phyloP scores from a whole-genome alignment of 2,797 vertebrate genomes.

The Anguilla megastoma region DNA sequence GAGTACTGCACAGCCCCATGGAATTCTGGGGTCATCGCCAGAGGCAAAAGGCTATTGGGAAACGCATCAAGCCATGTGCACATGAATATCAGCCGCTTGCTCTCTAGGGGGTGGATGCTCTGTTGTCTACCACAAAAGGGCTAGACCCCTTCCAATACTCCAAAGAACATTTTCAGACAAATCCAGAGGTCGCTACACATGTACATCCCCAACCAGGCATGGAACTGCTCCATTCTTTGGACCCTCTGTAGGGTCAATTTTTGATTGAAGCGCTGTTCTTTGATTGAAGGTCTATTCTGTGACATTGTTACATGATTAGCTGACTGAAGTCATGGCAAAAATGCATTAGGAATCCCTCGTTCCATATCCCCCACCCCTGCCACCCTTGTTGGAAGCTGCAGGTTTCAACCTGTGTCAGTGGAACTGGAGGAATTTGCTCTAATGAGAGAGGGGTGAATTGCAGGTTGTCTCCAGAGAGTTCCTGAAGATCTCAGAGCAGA shows the following conservation, averaged over 20 bases:
- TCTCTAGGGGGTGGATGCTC: background rate
- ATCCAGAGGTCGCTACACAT: background rate
- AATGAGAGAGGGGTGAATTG: conserved; percentile 3
- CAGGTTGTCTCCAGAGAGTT: conserved; percentile 6
- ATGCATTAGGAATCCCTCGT: background rate
- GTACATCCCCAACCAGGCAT: background rate
- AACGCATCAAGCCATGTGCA: background rate
- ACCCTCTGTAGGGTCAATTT: background rate
- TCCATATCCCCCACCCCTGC: background rate
- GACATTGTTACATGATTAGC: background rate
- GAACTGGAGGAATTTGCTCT: background rate
- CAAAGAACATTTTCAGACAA: background rate
- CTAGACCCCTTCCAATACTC: background rate
- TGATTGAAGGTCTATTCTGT: background rate
- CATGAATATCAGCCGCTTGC: background rate
- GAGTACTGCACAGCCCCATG: background rate
- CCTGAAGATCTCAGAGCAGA: background rate
- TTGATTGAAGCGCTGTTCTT: background rate
- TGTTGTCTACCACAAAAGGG: background rate
- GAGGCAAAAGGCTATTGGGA: background rate
- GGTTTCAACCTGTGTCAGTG: conserved; percentile 8
- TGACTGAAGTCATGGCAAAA: background rate
- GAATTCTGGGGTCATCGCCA: background rate
- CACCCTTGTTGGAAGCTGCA: background rate
- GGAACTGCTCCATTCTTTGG: background rate